These are phyloP conservation scores for Notothenia rossii DNA, from an alignment of 2,113 vertebrate genomes.

Conservation along the genomic window DNA sequence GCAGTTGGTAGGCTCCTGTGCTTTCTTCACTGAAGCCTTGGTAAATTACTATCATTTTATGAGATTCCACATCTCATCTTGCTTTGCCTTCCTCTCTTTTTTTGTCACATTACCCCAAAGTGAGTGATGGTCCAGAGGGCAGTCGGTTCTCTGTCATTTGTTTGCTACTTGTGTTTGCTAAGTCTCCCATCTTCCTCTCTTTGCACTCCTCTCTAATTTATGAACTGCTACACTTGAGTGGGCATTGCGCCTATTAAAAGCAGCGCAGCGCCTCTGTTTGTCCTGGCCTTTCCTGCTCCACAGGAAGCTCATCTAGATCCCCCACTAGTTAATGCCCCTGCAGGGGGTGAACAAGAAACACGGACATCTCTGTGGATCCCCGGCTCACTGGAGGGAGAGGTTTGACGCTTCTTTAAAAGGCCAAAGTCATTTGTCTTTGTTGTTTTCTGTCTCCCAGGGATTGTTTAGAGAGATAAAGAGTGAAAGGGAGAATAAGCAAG, in stretches of 20 bases:
- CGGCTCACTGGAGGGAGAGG: constrained; percentile 58
- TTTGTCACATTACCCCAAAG: constrained; percentile 40
- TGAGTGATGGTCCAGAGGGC: constrained; percentile 43
- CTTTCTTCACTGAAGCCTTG: neutral
- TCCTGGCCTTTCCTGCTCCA: constrained; percentile 69
- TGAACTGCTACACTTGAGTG: constrained; percentile 73
- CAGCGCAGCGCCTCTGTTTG: constrained; percentile 80
- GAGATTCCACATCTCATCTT: constrained; percentile 9
- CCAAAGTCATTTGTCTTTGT: constrained; percentile 75
- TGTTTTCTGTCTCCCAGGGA: constrained; percentile 65
- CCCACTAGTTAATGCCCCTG: constrained; percentile 72
- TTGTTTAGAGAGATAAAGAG: constrained; percentile 64
- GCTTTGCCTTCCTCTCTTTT: constrained; percentile 22
- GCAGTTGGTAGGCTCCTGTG: neutral
- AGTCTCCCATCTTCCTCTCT: constrained; percentile 55
- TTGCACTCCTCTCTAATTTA: constrained; percentile 77
- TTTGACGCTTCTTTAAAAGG: constrained; percentile 70
- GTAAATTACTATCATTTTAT: constrained; percentile 25
- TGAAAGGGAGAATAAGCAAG: constrained; percentile 37
- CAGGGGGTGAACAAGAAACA: constrained; percentile 61
- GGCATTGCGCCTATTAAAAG: constrained; percentile 72
- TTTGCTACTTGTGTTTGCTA: constrained; percentile 72
- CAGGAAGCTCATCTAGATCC: constrained; percentile 70
- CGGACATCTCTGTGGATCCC: constrained; percentile 59
- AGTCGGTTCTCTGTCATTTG: constrained; percentile 45